Evolutionary conservation across 2,888 invertebrate genomes (phyloP), one percentile per base, ranked within the genome.

Genomic region (Homarus gammarus): DNA sequence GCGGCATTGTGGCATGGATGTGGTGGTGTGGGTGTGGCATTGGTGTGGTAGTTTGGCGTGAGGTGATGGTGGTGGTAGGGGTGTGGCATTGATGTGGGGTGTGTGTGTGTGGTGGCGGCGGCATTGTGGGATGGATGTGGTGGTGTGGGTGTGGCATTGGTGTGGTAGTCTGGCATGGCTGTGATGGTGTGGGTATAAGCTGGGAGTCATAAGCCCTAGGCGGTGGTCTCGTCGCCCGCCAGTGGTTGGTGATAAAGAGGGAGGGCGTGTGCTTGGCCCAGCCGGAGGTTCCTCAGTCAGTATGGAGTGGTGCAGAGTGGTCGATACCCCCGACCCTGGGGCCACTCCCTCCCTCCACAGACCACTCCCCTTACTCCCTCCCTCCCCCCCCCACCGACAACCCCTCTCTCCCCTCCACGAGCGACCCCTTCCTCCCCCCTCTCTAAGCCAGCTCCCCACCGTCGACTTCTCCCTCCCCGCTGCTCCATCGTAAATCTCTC

Each of bases 261-360:
- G 38, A 40, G 40, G 73, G 73, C 73, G 73, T 73, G 73, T 73
- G 73, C 73, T 73, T 73, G 73, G 44, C 38, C 27, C 40, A 22
- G 38, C n/a, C 40, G 36, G 40, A 44, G 40, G 73, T 73, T 10
- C 44, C 73, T 40, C 40, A 73, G 73, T 73, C 72, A 72, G 72
- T 72, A 38, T 72, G 38, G 72, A 72, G 27, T 73, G 73, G 73
- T 73, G 73, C 73, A 73, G 73, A 73, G 73, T 73, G 73, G 73
- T 73, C 73, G 73, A 73, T 73, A 73, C 73, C 73, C 72, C 73
- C 73, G 33, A 33, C 72, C 72, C n/a, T 72, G 72, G 36, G 33
- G 31, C 22, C n/a, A 38, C 72, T 12, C 33, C 72, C 36, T 27
- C 72, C 0, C 12, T n/a, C 72, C 15, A 15, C 49, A 49, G 49